These are phyloP conservation scores for Lepidurus couesii DNA, from an alignment of 1,140 invertebrate genomes.

Conservation along the genomic window DNA sequence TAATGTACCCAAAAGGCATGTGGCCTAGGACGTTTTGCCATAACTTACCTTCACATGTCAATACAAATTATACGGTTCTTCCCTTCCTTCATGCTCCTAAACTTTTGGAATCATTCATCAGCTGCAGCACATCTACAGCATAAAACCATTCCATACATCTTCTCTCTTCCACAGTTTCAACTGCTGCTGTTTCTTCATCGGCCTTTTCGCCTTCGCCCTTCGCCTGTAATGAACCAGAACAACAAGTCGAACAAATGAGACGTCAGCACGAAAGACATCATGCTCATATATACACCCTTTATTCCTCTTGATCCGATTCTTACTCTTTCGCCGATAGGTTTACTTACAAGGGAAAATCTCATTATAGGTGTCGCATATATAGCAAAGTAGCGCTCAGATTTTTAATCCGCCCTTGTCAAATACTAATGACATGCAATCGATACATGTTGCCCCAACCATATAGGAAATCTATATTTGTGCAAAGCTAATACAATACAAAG, in stretches of 20 bases:
- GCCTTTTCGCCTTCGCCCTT: constrained; percentile 11
- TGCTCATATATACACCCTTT: background rate
- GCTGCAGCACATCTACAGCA: background rate
- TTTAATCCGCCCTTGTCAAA: too few relatives aligned
- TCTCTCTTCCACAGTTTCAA: background rate
- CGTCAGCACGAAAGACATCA: constrained; percentile 9
- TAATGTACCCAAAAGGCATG: constrained; percentile 1
- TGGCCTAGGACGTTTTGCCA: background rate
- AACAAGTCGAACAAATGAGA: constrained; percentile 18
- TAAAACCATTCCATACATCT: background rate
- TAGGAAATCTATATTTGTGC: too few relatives aligned
- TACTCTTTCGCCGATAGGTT: background rate
- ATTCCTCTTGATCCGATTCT: background rate
- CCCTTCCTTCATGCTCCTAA: background rate
- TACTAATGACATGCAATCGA: too few relatives aligned
- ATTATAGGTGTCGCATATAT: too few relatives aligned
- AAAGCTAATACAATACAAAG: too few relatives aligned
- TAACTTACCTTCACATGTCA: constrained; percentile 14
- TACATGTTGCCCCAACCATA: too few relatives aligned
- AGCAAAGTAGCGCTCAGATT: too few relatives aligned
- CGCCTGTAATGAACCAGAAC: constrained; percentile 9
- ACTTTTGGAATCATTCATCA: constrained; percentile 19
- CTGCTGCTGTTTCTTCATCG: background rate
- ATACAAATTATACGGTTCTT: constrained; percentile 19
- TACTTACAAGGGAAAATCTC: background rate